A percentile compares a stretch with the other conserved stretches of the same genome.
Conservation (phyloP, 2,113 vertebrate species). For the Tricholaema leucomelas region DNA sequence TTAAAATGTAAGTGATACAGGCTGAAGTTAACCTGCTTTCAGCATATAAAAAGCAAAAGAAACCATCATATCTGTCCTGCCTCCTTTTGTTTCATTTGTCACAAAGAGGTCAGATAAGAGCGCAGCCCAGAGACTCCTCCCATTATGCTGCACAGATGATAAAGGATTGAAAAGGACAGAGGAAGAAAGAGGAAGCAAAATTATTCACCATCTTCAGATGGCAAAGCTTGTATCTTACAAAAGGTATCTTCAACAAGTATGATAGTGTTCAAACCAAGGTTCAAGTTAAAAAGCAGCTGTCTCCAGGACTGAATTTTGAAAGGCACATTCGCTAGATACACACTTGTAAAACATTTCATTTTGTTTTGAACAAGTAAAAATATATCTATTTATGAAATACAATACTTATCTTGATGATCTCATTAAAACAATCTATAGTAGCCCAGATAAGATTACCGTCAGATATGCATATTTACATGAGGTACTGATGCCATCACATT, state of each 20-base stretch:
- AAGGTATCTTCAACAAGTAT: background rate
- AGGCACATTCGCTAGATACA: background rate
- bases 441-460: background rate
- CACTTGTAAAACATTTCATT: background rate
- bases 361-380: background rate
- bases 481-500: background rate
- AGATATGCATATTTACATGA: background rate
- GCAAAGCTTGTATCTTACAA: background rate
- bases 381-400: background rate
- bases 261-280: background rate
- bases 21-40: background rate
- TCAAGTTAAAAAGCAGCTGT: background rate
- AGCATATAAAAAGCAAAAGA: background rate
- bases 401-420: background rate
- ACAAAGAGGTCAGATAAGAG: background rate
- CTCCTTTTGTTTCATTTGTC: background rate
- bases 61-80: background rate
- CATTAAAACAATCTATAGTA: background rate
- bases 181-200: background rate
- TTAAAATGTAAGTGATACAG: background rate
- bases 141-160: background rate
- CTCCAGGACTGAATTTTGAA: background rate
- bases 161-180: background rate
- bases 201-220: background rate
- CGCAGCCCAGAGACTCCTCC: background rate